Base-by-base conservation (phyloP, 2,797 vertebrate species). In the Bradypodion ventrale region DNA sequence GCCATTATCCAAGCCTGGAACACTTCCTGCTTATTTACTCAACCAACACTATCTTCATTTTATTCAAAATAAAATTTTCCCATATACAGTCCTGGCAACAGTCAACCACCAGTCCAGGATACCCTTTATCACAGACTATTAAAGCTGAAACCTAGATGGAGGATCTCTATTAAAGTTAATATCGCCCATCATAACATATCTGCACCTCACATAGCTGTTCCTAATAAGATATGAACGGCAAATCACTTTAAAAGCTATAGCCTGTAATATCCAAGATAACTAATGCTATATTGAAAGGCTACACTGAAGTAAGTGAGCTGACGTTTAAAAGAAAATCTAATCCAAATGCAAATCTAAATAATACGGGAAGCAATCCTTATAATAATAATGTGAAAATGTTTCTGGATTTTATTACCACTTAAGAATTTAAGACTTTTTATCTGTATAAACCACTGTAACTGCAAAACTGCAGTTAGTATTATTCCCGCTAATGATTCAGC, bases 401-500 rank as follows among this genome's bases (percentile, higher is more conserved):
- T 25, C 65, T 90, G 88, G 10, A n/a, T 52, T 82, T n/a, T 62
- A 56, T 23, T 83, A 12, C 13, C 63, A 87, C 75, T 52, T 42
- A 73, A 23, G 86, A 87, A 87, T 69, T n/a, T n/a, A 62, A 21
- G 84, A 85, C 78, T 4, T 13, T 75, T 80, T 73, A 69, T 37
- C 63, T 86, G 21, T 40, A 49, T 25, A 84, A 85, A 79, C 2
- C 7, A 83, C 60, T 29, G 35, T 15, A 0, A 88, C 85, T 87
- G 63, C 59, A 88, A 89, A 93, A 83, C 72, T 63, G 42, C 86
- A 15, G 32, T 74, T 70, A 87, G 80, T 91, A 88, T 89, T 81
- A 76, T 44, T 88, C 27, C 83, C 88, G 88, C 86, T 62, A 3
- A 74, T 62, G 40, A n/a, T 87, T 76, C 87, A 77, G 37, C 70